Evolutionary conservation across 2,888 invertebrate species (phyloP), one percentile per base, ranked within the genome.

Genomic region (Spodoptera exigua): DNA sequence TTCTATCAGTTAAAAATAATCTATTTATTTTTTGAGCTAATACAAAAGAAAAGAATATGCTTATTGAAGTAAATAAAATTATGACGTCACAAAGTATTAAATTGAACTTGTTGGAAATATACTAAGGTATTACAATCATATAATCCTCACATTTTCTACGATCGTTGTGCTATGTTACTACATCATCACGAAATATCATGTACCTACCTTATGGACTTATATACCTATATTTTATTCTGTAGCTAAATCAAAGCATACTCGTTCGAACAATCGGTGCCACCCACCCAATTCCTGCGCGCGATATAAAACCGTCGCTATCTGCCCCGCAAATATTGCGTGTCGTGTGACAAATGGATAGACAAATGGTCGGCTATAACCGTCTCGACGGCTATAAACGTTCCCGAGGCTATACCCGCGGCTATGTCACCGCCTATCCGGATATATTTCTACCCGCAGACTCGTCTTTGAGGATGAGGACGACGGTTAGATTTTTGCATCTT

Each of bases 321-420:
- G 13, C 32, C 43, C 49, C 7, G 14, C 43, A 70, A 64, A 60
- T 60, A 70, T 69, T 45, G 51, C 51, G 65, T 70, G 65, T 59
- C 53, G 48, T 37, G 54, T 52, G 55, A 69, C 55, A 65, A 65
- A 69, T 70, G 60, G 52, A 34, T 45, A 55, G 70, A 69, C 65
- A 69, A 69, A 69, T 69, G 65, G 61, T 21, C 12, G 55, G 55
- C 66, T 49, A 53, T 70, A 61, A 56, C 70, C 55, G 40, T 56
- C 65, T 12, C 51, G 49, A 54, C 60, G 65, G 48, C 65, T 61
- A 65, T 69, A 70, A 69, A 61, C 61, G 61, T 65, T 55, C 27
- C 47, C 12, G 37, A 39, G 40, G 34, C 48, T 44, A 35, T 51
- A 36, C 45, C 37, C 52, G 18, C 27, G 48, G 65, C 60, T 60